phyloP scores from a whole-genome alignment of 1,140 invertebrate genomes.

The Tetragnatha versicolor region DNA sequence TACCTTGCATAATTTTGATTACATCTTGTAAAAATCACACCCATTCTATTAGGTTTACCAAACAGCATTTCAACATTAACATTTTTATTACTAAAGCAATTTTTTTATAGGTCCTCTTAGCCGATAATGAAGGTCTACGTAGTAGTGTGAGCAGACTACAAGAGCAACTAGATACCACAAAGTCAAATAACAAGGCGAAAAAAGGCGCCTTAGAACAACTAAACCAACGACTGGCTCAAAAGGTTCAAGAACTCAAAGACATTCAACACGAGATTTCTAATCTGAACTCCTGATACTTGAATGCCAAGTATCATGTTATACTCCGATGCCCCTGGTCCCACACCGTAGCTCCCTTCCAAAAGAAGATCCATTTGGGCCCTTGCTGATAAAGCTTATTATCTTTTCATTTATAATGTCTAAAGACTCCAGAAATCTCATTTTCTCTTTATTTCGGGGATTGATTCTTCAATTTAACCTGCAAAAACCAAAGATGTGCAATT shows the following conservation, averaged over 20 bases:
- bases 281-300: constrained; percentile 64
- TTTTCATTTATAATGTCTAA: constrained; percentile 16
- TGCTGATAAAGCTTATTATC: constrained; percentile 34
- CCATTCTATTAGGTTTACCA: no score
- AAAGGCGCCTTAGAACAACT: constrained; percentile 83
- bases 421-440: constrained; percentile 12
- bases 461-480: constrained; percentile 5
- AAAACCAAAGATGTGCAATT: constrained; percentile 48
- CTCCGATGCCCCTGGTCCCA: constrained; percentile 39
- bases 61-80: no score
- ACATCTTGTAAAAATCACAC: no score
- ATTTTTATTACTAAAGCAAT: background rate
- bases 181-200: constrained; percentile 83
- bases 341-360: constrained; percentile 48
- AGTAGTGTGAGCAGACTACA: constrained; percentile 78
- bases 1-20: no score
- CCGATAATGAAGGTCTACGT: constrained; percentile 77
- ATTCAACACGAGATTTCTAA: constrained; percentile 82
- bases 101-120: constrained; percentile 63
- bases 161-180: constrained; percentile 81
- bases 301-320: constrained; percentile 11
- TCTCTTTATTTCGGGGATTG: constrained; percentile 25
- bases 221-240: constrained; percentile 80
- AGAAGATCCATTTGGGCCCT: constrained; percentile 40
- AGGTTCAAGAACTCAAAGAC: constrained; percentile 84